Evolutionary conservation across 2,888 invertebrate genomes (phyloP).

Genomic region (Rotaria macrura): DNA sequence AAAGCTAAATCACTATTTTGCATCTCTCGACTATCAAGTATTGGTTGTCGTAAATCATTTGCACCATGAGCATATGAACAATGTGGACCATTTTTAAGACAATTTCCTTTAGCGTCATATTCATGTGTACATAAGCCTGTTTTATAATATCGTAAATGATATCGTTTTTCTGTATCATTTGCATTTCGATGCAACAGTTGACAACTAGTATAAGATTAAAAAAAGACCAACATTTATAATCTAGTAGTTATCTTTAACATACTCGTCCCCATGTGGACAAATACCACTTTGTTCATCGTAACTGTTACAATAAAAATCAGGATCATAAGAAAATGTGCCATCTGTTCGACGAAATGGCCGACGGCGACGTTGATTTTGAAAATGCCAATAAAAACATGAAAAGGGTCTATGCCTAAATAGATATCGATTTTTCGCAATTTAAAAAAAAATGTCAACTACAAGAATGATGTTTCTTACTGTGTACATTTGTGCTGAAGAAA

Average conservation of each 20-base stretch:
- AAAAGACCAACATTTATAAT: background rate
- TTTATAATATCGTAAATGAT: conserved; percentile 94
- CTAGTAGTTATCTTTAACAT: background rate
- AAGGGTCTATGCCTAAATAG: conserved; percentile 77
- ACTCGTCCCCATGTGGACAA: conserved; percentile 81
- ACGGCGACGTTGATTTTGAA: conserved; percentile 86
- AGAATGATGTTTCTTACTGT: background rate
- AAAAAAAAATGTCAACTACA: background rate
- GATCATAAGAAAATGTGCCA: conserved; percentile 95
- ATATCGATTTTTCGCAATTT: no score
- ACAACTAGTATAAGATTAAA: conserved; percentile 53
- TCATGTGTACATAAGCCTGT: conserved; percentile 99
- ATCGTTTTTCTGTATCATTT: conserved; percentile 91
- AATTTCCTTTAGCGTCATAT: conserved; percentile 79
- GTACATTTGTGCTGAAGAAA: conserved; percentile 33
- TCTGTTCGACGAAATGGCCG: conserved; percentile 83
- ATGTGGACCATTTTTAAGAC: conserved; percentile 94
- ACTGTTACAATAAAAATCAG: conserved; percentile 96
- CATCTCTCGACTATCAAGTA: conserved; percentile 73
- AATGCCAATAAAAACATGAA: conserved; percentile 99
- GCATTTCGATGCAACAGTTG: conserved; percentile 90
- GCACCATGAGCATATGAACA: conserved; percentile 83
- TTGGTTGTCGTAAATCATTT: conserved; percentile 63
- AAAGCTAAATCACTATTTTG: conserved; percentile 47
- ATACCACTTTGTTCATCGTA: conserved; percentile 97